Percentiles rank a stretch among this genome's conserved stretches.
phyloP scores from a whole-genome alignment of 2,888 invertebrate genomes.

The Lasius fuliginosus region DNA sequence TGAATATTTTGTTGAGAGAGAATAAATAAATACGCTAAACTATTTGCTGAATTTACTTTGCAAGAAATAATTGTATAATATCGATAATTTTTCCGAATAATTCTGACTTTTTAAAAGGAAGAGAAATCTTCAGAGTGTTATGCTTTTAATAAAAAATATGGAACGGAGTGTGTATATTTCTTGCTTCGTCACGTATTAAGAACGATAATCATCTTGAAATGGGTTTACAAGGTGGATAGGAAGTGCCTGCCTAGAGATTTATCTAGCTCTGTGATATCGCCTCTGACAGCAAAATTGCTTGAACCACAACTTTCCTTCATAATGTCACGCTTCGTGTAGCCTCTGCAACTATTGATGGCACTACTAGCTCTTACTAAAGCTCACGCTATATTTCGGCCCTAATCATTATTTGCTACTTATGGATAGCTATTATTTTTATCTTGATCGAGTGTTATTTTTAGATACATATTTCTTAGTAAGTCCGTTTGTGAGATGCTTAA shows the following conservation, averaged over 20 bases:
- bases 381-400: neutral
- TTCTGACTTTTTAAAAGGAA: neutral
- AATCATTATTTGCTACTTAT: neutral
- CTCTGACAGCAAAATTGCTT: constrained; percentile 70
- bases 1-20: neutral
- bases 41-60: neutral
- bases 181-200: constrained; percentile 65
- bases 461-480: neutral
- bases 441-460: neutral
- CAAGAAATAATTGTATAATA: neutral
- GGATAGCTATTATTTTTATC: neutral
- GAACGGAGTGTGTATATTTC: constrained; percentile 36
- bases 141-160: neutral
- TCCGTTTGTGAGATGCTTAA: neutral
- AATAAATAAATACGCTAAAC: neutral
- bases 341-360: constrained; percentile 22
- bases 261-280: constrained; percentile 62
- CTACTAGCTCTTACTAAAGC: neutral
- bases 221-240: constrained; percentile 35
- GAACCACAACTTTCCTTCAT: constrained; percentile 66
- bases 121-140: neutral
- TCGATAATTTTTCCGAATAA: neutral
- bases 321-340: constrained; percentile 14
- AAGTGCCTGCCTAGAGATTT: constrained; percentile 55
- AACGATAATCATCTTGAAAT: constrained; percentile 65